Evolutionary conservation across 2,888 invertebrate genomes (phyloP), one percentile per base, ranked within the genome.

Genomic region (Pomacea canaliculata): DNA sequence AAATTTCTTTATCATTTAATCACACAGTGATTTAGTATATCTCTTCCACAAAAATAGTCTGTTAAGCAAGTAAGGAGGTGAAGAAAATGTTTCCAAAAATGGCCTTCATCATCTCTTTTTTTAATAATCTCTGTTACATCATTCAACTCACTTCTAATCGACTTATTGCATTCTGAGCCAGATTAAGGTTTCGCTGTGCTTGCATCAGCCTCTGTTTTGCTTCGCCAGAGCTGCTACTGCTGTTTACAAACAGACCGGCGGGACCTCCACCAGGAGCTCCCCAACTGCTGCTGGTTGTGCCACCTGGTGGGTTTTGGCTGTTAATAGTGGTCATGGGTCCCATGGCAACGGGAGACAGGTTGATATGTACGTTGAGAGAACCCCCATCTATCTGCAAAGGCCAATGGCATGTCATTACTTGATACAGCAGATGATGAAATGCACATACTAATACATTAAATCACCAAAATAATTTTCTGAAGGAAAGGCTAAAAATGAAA

Each of bases 131-230:
- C 37, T 13, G 18, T 23, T 37, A 16, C 8, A 37, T 46, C n/a
- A 68, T 1, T 4, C 10, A 19, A n/a, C 76, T 78, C 73, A 89
- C 89, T 85, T 93, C 92, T 66, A 93, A 85, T 65, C 90, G 87
- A 70, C 88, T 89, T 46, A 93, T 88, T 2, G 92, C 90, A 68
- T 90, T 89, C 80, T 91, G 91, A 5, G 93, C 93, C 63, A 91
- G 88, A 63, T 91, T 87, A 68, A 93, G 81, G 92, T 93, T 93
- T 65, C 88, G 86, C 27, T 88, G 83, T 7, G 91, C 90, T 70
- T 89, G 88, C 70, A 89, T 87, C 51, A 90, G 83, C 66, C 91
- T 87, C 68, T 88, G 86, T 63, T 88, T 86, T 7, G 90, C 87
- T 68, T 89, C 89, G 74, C 87, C 88, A 37, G 84, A 80, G 60